These are phyloP conservation scores for Leucania comma DNA, from an alignment of 2,888 invertebrate species.

Conservation along the genomic window DNA sequence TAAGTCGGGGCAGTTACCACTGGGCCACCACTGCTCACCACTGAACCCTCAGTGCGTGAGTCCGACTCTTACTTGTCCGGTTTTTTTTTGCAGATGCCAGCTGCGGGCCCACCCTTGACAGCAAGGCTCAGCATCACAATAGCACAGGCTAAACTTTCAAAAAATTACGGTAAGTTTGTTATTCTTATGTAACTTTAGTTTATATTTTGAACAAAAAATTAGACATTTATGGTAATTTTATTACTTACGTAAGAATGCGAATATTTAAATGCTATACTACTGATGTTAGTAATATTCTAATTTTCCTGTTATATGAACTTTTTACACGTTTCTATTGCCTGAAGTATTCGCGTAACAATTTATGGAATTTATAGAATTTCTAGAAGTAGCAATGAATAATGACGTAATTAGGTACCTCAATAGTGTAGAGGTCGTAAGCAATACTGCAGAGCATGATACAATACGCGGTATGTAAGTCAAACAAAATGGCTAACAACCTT, in stretches of 20 bases:
- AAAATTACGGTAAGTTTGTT: constrained; percentile 94
- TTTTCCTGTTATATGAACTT: background rate
- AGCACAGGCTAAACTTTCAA: constrained; percentile 97
- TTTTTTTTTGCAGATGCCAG: constrained; percentile 72
- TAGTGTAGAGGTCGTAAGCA: background rate
- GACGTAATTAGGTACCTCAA: background rate
- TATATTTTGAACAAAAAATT: too few relatives aligned
- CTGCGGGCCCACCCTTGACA: constrained; percentile 85
- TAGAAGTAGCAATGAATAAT: too few relatives aligned
- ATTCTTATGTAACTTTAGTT: background rate
- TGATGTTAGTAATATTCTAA: background rate
- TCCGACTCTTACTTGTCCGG: too few relatives aligned
- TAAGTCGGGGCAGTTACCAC: too few relatives aligned
- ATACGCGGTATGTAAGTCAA: too few relatives aligned
- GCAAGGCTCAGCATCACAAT: constrained; percentile 96
- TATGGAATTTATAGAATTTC: too few relatives aligned
- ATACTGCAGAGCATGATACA: background rate
- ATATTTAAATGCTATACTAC: background rate
- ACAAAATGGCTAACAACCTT: too few relatives aligned
- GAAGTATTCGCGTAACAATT: too few relatives aligned
- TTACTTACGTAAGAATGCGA: background rate
- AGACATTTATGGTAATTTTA: too few relatives aligned
- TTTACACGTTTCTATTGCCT: too few relatives aligned
- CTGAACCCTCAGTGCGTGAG: too few relatives aligned
- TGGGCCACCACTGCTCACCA: too few relatives aligned